Evolutionary conservation across 2,888 invertebrate genomes (phyloP).

Genomic region (Volucella inanis): DNA sequence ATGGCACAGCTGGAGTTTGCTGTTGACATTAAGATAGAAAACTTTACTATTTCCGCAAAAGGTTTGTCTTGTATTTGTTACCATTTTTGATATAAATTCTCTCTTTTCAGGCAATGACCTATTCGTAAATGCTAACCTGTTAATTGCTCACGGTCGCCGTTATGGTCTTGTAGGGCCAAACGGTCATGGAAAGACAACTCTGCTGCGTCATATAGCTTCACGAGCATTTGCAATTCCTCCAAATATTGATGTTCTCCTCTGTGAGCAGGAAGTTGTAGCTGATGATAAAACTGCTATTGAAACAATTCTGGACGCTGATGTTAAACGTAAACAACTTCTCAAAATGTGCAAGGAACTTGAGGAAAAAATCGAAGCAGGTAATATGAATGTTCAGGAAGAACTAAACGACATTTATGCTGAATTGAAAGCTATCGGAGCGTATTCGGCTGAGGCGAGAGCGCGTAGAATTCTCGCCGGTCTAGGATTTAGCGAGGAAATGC

Average conservation of each 20-base stretch:
- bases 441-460: slow-evolving; percentile 98
- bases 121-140: slow-evolving; percentile 96
- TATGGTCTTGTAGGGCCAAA: slow-evolving; percentile 99
- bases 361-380: slow-evolving; percentile 88
- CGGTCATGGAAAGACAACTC: slow-evolving; percentile 99
- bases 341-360: slow-evolving; percentile 93
- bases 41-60: slow-evolving; percentile 98
- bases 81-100: not conserved
- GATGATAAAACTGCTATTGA: slow-evolving; percentile 97
- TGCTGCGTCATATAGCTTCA: slow-evolving; percentile 95
- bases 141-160: slow-evolving; percentile 95
- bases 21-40: slow-evolving; percentile 98
- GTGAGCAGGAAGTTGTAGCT: slow-evolving; percentile 99
- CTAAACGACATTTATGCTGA: slow-evolving; percentile 97
- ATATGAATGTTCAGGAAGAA: slow-evolving; percentile 89
- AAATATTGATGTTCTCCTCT: slow-evolving; percentile 96
- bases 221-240: slow-evolving; percentile 96
- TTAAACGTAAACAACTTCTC: slow-evolving; percentile 91
- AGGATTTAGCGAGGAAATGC: slow-evolving; percentile 95
- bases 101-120: slow-evolving; percentile 89
- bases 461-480: slow-evolving; percentile 98
- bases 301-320: slow-evolving; percentile 96
- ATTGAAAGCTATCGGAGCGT: slow-evolving; percentile 97
- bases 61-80: slow-evolving; percentile 81
- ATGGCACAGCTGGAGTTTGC: slow-evolving; percentile 94